A percentile compares a stretch with the other conserved stretches of the same genome.
These are phyloP conservation scores for Ricordea florida DNA, from an alignment of 92 coral and sea anemone genomes.

Conservation along the genomic window DNA sequence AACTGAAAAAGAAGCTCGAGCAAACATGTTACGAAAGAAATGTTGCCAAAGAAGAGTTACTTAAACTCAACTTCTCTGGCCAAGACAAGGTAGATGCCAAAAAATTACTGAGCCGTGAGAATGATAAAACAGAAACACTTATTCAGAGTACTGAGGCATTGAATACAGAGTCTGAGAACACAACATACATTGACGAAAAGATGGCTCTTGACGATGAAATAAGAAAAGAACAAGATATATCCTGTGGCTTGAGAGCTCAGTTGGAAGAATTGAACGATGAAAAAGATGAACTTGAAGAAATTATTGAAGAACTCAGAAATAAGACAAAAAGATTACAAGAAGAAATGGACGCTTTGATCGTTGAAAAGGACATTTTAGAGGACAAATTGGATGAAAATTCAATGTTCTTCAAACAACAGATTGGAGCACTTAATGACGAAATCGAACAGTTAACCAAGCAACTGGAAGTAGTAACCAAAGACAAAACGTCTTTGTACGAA, in stretches of 20 bases:
- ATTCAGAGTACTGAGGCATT: slow-evolving; percentile 1
- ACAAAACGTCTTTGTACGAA: slow-evolving; percentile 1
- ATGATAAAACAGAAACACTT: slow-evolving; percentile 11
- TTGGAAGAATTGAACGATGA: slow-evolving; percentile 69
- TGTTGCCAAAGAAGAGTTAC: not conserved
- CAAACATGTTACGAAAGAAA: not conserved
- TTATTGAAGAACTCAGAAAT: slow-evolving; percentile 64
- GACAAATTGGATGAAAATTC: slow-evolving; percentile 60
- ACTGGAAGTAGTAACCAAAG: slow-evolving; percentile 17
- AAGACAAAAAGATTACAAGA: slow-evolving; percentile 77
- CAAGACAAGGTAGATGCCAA: not conserved
- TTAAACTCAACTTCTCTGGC: not conserved
- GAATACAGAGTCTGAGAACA: too few species aligned
- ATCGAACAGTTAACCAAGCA: slow-evolving; percentile 7
- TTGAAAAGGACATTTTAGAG: slow-evolving; percentile 79
- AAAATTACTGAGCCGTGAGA: not conserved
- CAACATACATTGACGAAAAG: slow-evolving; percentile 51
- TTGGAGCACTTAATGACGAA: slow-evolving; percentile 22
- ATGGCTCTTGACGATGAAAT: slow-evolving; percentile 46
- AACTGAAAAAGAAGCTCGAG: not conserved
- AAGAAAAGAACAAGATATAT: slow-evolving; percentile 42
- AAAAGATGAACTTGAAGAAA: slow-evolving; percentile 85
- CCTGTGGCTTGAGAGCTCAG: slow-evolving; percentile 41
- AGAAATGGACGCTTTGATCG: slow-evolving; percentile 60
- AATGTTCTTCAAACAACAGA: slow-evolving; percentile 38